These are phyloP conservation scores for Leptinotarsa texana DNA, from an alignment of 1,140 invertebrate species.

Conservation along the genomic window DNA sequence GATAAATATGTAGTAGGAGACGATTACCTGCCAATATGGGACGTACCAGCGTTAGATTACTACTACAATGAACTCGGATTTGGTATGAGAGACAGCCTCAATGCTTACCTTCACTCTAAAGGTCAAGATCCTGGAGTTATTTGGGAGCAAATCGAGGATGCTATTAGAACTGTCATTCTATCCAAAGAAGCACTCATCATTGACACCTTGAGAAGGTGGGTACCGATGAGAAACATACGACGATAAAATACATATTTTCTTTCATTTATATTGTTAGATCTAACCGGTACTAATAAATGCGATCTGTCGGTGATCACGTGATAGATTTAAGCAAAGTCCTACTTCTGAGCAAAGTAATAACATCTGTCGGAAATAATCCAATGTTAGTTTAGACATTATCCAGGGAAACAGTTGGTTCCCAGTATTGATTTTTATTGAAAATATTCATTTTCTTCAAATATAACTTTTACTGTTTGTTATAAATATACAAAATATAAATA, in stretches of 20 bases:
- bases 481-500: too few relatives aligned
- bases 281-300: too few relatives aligned
- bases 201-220: conserved; percentile 59
- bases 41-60: conserved; percentile 81
- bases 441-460: too few relatives aligned
- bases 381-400: too few relatives aligned
- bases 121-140: conserved; percentile 74
- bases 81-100: conserved; percentile 86
- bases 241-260: neutral
- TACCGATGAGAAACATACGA: neutral
- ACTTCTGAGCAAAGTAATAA: too few relatives aligned
- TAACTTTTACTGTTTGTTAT: too few relatives aligned
- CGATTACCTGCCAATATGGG: conserved; percentile 93
- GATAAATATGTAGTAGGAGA: conserved; percentile 95
- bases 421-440: too few relatives aligned
- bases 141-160: conserved; percentile 81
- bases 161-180: conserved; percentile 74
- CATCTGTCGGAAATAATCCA: too few relatives aligned
- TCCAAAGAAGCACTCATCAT: conserved; percentile 75
- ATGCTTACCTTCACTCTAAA: conserved; percentile 73
- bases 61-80: conserved; percentile 78
- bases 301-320: too few relatives aligned
- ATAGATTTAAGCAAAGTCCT: too few relatives aligned
- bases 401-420: too few relatives aligned
- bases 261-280: too few relatives aligned